A percentile compares a stretch with the other conserved stretches of the same genome.
Conservation (phyloP, 2,113 vertebrate genomes). For the Thamnaconus septentrionalis region DNA sequence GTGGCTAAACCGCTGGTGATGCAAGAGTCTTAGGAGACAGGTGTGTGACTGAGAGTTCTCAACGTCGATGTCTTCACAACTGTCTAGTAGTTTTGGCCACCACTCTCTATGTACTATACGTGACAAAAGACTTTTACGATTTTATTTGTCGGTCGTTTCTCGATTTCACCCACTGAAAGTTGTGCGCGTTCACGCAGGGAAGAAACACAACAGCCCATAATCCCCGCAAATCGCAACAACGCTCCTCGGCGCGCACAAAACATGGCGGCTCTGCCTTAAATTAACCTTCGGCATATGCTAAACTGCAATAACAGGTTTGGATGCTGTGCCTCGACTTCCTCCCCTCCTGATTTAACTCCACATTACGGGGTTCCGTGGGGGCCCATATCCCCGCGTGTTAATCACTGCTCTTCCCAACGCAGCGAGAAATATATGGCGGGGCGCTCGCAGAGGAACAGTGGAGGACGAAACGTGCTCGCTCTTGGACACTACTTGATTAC, state of each 20-base stretch:
- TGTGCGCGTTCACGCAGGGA: not conserved
- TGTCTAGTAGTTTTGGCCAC: not conserved
- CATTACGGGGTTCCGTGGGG: conserved; percentile 71
- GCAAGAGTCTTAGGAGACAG: too few relatives aligned
- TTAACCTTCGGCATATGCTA: conserved; percentile 76
- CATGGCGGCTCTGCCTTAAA: conserved; percentile 58
- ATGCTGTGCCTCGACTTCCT: conserved; percentile 57
- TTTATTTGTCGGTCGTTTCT: too few relatives aligned
- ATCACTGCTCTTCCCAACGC: conserved; percentile 70
- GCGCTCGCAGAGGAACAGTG: conserved; percentile 84
- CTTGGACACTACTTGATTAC: conserved; percentile 97
- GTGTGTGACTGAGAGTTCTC: too few relatives aligned
- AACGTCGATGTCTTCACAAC: too few relatives aligned
- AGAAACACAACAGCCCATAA: conserved; percentile 12
- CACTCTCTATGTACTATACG: not conserved
- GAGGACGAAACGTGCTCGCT: conserved; percentile 88
- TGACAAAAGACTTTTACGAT: too few relatives aligned
- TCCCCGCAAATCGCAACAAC: conserved; percentile 41
- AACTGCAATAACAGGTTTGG: conserved; percentile 74
- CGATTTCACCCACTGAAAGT: not conserved
- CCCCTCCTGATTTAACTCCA: conserved; percentile 73
- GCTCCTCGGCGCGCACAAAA: conserved; percentile 47
- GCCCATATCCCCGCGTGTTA: conserved; percentile 73
- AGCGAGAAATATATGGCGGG: conserved; percentile 71
- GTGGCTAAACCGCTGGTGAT: too few relatives aligned